A percentile compares a stretch with the other conserved stretches of the same genome.
These are phyloP conservation scores for Lepisosteus oculatus DNA, from an alignment of 2,113 vertebrate species.

Conservation along the genomic window DNA sequence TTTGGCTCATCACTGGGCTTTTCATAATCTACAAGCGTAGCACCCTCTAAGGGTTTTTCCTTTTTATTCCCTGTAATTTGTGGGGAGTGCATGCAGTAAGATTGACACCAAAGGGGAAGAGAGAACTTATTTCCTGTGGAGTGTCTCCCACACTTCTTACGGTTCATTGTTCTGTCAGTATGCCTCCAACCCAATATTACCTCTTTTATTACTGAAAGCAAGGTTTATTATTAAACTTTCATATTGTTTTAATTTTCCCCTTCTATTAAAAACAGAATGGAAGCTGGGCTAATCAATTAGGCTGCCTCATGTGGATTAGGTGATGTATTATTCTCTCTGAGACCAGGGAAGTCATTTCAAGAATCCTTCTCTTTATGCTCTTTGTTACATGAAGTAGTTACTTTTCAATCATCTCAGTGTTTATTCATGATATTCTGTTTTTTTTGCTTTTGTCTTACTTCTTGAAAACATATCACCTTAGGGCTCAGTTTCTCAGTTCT, in stretches of 20 bases:
- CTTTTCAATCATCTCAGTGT: slow-evolving; percentile 1
- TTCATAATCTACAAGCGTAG: slow-evolving; percentile 27
- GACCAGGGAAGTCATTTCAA: slow-evolving; percentile 33
- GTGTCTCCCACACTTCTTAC: neutral
- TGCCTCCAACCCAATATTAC: neutral
- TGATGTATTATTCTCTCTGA: slow-evolving; percentile 52
- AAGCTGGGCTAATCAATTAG: neutral
- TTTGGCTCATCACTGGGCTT: neutral
- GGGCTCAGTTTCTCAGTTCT: neutral
- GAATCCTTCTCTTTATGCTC: slow-evolving; percentile 30
- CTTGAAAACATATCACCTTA: slow-evolving; percentile 6
- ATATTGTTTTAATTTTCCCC: slow-evolving; percentile 32
- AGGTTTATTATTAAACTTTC: slow-evolving; percentile 29
- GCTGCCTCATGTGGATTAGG: slow-evolving; percentile 13
- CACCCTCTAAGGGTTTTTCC: neutral
- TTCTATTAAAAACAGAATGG: slow-evolving; percentile 16
- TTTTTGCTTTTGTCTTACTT: slow-evolving; percentile 17
- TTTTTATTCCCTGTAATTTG: neutral
- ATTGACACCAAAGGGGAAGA: slow-evolving; percentile 36
- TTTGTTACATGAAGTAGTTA: slow-evolving; percentile 47
- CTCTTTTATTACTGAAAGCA: slow-evolving; percentile 28
- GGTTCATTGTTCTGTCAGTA: too few species aligned
- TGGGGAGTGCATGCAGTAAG: neutral
- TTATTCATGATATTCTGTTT: slow-evolving; percentile 24
- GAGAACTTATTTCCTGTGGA: neutral